phyloP scores from a whole-genome alignment of 2,888 invertebrate genomes.

The Frankliniella fusca region DNA sequence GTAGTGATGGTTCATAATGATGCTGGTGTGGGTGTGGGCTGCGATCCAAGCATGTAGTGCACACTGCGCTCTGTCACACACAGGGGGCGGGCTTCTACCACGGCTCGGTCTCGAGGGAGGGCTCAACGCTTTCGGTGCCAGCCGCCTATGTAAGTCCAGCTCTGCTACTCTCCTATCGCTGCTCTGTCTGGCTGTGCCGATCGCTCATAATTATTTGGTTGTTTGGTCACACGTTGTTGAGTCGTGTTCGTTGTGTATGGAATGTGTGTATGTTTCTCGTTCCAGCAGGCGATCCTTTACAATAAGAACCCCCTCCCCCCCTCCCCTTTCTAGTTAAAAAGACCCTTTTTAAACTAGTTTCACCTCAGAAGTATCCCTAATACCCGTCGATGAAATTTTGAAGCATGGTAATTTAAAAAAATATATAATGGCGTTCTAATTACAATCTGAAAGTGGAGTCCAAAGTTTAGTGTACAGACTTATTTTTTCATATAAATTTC shows the following conservation, averaged over 20 bases:
- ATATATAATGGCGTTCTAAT: too few relatives aligned
- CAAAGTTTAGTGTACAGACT: not conserved
- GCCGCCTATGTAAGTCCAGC: slow-evolving; percentile 59
- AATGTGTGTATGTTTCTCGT: slow-evolving; percentile 26
- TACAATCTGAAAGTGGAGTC: too few relatives aligned
- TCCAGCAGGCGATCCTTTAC: slow-evolving; percentile 12
- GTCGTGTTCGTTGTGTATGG: slow-evolving; percentile 20
- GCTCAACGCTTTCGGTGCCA: slow-evolving; percentile 81
- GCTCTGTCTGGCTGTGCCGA: slow-evolving; percentile 23
- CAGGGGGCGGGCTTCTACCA: slow-evolving; percentile 55
- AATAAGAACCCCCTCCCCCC: not conserved
- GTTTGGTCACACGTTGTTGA: slow-evolving; percentile 26
- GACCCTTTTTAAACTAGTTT: not conserved
- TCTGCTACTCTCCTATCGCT: slow-evolving; percentile 24
- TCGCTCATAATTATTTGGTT: slow-evolving; percentile 7
- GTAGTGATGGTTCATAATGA: not conserved
- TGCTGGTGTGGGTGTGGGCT: slow-evolving; percentile 20
- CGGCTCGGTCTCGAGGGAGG: slow-evolving; percentile 60
- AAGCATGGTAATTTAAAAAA: too few relatives aligned
- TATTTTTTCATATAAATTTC: not conserved
- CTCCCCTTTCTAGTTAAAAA: not conserved
- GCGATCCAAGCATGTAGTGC: not conserved
- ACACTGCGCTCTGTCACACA: slow-evolving; percentile 37
- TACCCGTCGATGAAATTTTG: too few relatives aligned
- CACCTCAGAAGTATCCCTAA: too few relatives aligned